Evolutionary conservation across 1,140 invertebrate genomes (phyloP).

Genomic region (Zaprionus ghesquierei): DNA sequence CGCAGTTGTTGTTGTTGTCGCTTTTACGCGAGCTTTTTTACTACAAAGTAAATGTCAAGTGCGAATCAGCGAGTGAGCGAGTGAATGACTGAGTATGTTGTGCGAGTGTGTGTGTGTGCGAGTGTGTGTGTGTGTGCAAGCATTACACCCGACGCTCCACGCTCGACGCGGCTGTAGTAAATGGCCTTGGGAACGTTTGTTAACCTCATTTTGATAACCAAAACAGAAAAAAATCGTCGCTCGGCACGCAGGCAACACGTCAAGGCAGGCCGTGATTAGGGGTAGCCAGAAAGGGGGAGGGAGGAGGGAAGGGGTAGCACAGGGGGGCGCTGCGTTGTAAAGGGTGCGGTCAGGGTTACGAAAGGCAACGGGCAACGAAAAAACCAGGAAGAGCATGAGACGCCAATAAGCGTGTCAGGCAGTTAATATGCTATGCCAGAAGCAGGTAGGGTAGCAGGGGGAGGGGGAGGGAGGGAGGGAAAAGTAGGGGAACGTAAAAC

Average conservation of each 20-base stretch:
- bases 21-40: slow-evolving; percentile 53
- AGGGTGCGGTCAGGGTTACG: slow-evolving; percentile 43
- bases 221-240: slow-evolving; percentile 60
- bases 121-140: slow-evolving; percentile 38
- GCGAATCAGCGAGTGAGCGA: slow-evolving; percentile 61
- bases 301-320: not conserved
- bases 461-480: not conserved
- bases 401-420: slow-evolving; percentile 39
- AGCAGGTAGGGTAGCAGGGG: not conserved
- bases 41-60: slow-evolving; percentile 80
- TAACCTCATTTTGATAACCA: slow-evolving; percentile 77
- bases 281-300: not conserved
- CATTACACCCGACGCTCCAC: slow-evolving; percentile 36
- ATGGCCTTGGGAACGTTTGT: slow-evolving; percentile 78
- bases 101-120: slow-evolving; percentile 14
- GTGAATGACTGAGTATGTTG: slow-evolving; percentile 29
- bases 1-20: slow-evolving; percentile 41
- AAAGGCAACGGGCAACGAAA: slow-evolving; percentile 22
- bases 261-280: slow-evolving; percentile 2
- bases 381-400: slow-evolving; percentile 29
- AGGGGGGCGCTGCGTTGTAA: slow-evolving; percentile 7
- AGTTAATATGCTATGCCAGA: slow-evolving; percentile 36
- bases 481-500: slow-evolving; percentile 6
- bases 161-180: slow-evolving; percentile 56
- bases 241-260: slow-evolving; percentile 54